A percentile compares a stretch with the other conserved stretches of the same genome.
These are phyloP conservation scores for Electrophaes corylata DNA, from an alignment of 2,888 invertebrate genomes.

Conservation along the genomic window DNA sequence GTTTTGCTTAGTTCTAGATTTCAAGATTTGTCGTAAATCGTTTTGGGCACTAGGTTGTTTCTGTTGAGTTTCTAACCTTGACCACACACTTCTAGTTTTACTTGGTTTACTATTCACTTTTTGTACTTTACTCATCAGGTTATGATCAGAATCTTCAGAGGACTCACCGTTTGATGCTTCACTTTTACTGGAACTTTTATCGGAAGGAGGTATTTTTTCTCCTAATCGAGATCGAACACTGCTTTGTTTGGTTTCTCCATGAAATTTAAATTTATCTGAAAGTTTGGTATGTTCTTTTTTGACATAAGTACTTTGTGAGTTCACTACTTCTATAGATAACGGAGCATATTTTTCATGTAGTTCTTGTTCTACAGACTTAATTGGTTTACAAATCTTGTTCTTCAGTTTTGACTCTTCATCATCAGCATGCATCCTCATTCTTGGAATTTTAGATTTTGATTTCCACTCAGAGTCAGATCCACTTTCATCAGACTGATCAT, in stretches of 20 bases:
- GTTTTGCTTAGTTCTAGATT: constrained; percentile 55
- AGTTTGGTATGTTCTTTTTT: constrained; percentile 61
- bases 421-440: constrained; percentile 96
- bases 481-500: constrained; percentile 64
- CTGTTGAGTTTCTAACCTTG: constrained; percentile 74
- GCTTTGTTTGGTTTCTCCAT: constrained; percentile 40
- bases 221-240: constrained; percentile 69
- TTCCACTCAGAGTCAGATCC: constrained; percentile 84
- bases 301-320: constrained; percentile 57
- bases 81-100: constrained; percentile 81
- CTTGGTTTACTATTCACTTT: constrained; percentile 64
- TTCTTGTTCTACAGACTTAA: constrained; percentile 38
- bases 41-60: constrained; percentile 48
- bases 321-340: constrained; percentile 73
- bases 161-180: constrained; percentile 60
- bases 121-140: constrained; percentile 83
- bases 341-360: constrained; percentile 62
- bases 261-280: constrained; percentile 71
- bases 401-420: constrained; percentile 88
- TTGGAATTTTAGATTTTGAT: constrained; percentile 86
- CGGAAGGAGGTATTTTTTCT: constrained; percentile 53
- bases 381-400: constrained; percentile 51
- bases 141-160: constrained; percentile 59
- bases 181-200: constrained; percentile 28
- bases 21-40: constrained; percentile 70